A percentile compares a stretch with the other conserved stretches of the same genome.
Conservation (phyloP, 2,797 vertebrate species). For the Paramormyrops hopkinsi region DNA sequence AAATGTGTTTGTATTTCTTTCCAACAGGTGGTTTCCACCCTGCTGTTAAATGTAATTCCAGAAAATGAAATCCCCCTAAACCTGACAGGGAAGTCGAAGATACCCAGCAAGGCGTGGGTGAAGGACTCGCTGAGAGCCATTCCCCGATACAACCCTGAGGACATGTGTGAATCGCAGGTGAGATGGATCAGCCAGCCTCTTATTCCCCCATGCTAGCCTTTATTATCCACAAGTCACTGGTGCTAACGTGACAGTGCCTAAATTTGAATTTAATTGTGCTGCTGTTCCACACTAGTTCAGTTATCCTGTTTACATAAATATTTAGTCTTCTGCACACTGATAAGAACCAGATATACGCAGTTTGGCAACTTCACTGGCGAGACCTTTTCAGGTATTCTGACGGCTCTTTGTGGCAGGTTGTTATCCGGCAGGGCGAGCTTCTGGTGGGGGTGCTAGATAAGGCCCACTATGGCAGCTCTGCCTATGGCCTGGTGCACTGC, state of each 20-base stretch:
- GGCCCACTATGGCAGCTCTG: constrained; percentile 92
- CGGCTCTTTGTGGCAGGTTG: constrained; percentile 59
- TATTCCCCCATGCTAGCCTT: not conserved
- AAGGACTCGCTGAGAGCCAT: constrained; percentile 53
- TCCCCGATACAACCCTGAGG: constrained; percentile 63
- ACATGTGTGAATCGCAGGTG: constrained; percentile 95
- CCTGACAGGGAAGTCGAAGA: constrained; percentile 81
- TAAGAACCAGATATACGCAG: not conserved
- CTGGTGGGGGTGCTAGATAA: constrained; percentile 91
- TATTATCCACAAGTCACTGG: not conserved
- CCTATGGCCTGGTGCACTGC: constrained; percentile 90
- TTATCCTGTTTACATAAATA: not conserved
- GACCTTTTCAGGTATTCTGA: not conserved
- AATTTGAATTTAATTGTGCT: not conserved
- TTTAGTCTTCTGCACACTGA: not conserved
- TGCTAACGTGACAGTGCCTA: not conserved
- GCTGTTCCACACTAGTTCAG: not conserved
- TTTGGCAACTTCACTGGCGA: not conserved
- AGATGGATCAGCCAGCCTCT: not conserved
- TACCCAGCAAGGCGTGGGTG: constrained; percentile 80
- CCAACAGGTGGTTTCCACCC: constrained; percentile 81
- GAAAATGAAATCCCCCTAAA: constrained; percentile 73
- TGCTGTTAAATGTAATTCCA: constrained; percentile 87
- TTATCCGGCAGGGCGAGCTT: constrained; percentile 82
- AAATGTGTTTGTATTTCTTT: not conserved